Conservation (phyloP, 30 jellyfish, hydroid and myxozoan species). For the Aurelia coerulea region DNA sequence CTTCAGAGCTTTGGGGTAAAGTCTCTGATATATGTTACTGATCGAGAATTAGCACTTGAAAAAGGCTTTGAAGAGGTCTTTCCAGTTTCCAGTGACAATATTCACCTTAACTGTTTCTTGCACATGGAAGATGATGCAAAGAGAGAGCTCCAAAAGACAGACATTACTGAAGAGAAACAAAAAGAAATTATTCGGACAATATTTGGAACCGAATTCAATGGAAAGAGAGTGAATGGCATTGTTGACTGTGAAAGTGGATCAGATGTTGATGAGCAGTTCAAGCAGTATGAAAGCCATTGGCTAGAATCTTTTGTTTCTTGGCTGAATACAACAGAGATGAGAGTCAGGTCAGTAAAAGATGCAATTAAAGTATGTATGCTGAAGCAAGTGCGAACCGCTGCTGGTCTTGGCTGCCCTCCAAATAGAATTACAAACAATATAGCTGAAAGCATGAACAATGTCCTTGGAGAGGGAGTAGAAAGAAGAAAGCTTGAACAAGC, state of each 20-base stretch:
- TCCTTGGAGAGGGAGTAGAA: slow-evolving; percentile 23
- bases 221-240: slow-evolving; percentile 30
- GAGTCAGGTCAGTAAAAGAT: slow-evolving; percentile 12
- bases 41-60: slow-evolving; percentile 30
- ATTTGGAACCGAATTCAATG: slow-evolving; percentile 34
- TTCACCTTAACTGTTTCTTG: slow-evolving; percentile 22
- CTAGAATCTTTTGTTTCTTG: slow-evolving; percentile 17
- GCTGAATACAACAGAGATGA: slow-evolving; percentile 30
- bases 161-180: slow-evolving; percentile 1
- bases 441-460: slow-evolving; percentile 29
- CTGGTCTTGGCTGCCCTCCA: slow-evolving; percentile 52
- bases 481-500: slow-evolving; percentile 23
- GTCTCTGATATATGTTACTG: slow-evolving; percentile 22
- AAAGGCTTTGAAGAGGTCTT: slow-evolving; percentile 31
- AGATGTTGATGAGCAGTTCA: slow-evolving; percentile 15
- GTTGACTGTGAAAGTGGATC: slow-evolving; percentile 26
- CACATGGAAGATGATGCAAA: slow-evolving; percentile 28
- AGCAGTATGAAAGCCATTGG: background rate
- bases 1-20: slow-evolving; percentile 3
- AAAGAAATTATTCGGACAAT: background rate
- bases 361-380: slow-evolving; percentile 32
- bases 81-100: slow-evolving; percentile 7
- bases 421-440: slow-evolving; percentile 5
- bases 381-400: slow-evolving; percentile 43
- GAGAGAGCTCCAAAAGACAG: slow-evolving; percentile 2